Conservation (phyloP, 2,113 vertebrate genomes). For the Penelope pileata region DNA sequence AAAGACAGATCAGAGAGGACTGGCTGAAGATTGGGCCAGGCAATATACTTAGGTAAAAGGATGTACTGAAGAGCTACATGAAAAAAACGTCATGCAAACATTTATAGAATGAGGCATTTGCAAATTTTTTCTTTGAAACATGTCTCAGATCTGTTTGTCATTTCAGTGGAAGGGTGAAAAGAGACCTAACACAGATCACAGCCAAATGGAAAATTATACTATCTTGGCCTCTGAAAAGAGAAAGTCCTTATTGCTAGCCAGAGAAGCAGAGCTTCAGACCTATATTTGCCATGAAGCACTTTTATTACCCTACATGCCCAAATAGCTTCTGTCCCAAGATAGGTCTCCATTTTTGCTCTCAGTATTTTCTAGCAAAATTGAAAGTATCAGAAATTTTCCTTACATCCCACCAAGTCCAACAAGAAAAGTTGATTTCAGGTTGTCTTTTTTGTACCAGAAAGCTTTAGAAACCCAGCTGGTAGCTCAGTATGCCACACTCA, state of each 20-base stretch:
- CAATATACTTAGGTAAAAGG: not conserved
- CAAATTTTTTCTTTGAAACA: not conserved
- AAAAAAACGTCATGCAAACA: not conserved
- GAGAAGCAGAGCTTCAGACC: not conserved
- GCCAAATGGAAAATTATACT: not conserved
- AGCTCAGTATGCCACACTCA: not conserved
- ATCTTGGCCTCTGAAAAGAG: not conserved
- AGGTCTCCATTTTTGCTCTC: not conserved
- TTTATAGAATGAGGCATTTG: not conserved
- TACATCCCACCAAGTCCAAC: not conserved
- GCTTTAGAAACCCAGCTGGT: not conserved
- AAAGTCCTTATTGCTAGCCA: not conserved
- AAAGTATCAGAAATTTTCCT: not conserved
- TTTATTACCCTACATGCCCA: not conserved
- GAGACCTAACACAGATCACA: not conserved
- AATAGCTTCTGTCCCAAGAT: not conserved
- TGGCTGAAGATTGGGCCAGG: not conserved
- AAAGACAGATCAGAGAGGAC: not conserved
- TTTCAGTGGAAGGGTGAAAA: not conserved
- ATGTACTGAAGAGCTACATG: not conserved
- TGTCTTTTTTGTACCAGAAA: not conserved
- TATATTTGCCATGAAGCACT: not conserved
- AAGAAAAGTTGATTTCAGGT: not conserved
- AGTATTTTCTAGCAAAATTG: not conserved
- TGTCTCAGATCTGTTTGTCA: not conserved